Base-by-base conservation (phyloP, 2,888 invertebrate species). In the Pemphredon lugubris region DNA sequence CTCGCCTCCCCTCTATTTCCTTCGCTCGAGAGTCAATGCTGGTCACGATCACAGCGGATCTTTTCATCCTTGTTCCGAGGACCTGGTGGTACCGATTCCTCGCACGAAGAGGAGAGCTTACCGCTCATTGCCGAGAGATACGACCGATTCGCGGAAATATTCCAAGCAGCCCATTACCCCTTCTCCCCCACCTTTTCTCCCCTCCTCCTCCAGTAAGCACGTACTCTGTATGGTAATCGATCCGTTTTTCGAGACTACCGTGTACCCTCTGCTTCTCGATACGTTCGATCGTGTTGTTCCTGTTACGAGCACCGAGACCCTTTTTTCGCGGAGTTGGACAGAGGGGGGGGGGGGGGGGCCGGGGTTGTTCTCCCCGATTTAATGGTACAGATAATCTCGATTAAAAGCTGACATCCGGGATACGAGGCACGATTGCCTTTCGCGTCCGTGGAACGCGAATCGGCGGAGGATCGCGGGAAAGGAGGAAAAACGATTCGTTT, bases 181-280 rank as follows among this genome's bases (percentile, higher is more conserved):
- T 7, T 26, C 26, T 7, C n/a, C 26, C 26, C 26, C 26, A 5
- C 26, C 26, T 26, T 7, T 7, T 26, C 3, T 7, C 26, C 7
- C 7, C 4, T 26, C 26, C 39, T 13, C 18, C 40, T 26, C 26
- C 32, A 23, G 58, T 58, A 69, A 64, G 59, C 59, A 55, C 72
- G 68, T 60, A 75, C 59, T 70, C 55, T 45, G 45, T 68, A 69
- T 61, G 61, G 18, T 65, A 69, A 77, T 77, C 55, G 51, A 39
- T 23, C 26, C 44, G 69, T 39, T 60, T 61, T 48, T 59, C 55
- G 63, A 23, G 34, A 30, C 13, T 6, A 34, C 16, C n/a, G n/a
- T 6, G 37, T 13, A 4, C 23, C 21, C 0, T n/a, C 23, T 20
- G 18, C 9, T 16, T 13, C 18, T n/a, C 32, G 34, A 44, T 39